These are phyloP conservation scores for Phenganax subtilis DNA, from an alignment of 92 coral and sea anemone genomes.

Conservation along the genomic window DNA sequence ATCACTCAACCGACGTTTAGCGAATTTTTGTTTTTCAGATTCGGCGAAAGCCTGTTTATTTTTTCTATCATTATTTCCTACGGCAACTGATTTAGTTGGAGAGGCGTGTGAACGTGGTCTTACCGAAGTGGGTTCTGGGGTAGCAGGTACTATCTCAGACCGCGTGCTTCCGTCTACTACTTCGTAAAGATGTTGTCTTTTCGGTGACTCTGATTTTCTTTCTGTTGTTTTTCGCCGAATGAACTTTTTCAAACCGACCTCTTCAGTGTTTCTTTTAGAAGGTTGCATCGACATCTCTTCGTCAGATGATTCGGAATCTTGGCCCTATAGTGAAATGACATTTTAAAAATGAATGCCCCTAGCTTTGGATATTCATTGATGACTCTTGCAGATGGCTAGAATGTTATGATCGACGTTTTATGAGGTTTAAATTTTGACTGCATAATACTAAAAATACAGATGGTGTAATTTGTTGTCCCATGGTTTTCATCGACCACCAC, in stretches of 20 bases:
- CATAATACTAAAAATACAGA: too few relatives aligned
- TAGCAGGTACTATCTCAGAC: not conserved
- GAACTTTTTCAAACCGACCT: conserved; percentile 31
- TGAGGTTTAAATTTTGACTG: too few relatives aligned
- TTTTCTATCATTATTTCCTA: conserved; percentile 68
- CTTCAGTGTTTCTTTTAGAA: conserved; percentile 7
- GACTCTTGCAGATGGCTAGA: too few relatives aligned
- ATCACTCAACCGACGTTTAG: conserved; percentile 9
- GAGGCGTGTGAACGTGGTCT: conserved; percentile 16
- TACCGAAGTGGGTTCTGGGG: not conserved
- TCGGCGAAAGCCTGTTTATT: conserved; percentile 49
- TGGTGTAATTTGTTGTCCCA: too few relatives aligned
- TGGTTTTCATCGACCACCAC: too few relatives aligned
- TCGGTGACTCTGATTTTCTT: not conserved
- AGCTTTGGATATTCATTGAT: too few relatives aligned
- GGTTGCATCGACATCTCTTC: conserved; percentile 20
- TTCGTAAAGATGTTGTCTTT: conserved; percentile 29
- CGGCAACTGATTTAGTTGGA: conserved; percentile 56
- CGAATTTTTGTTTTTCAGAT: conserved; percentile 31
- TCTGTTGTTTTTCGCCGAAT: conserved; percentile 16
- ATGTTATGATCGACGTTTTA: too few relatives aligned
- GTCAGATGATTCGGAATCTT: conserved; percentile 17
- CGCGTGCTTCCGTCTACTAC: not conserved
- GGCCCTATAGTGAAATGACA: not conserved
- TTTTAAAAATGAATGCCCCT: not conserved